Percentiles rank a stretch among this genome's conserved stretches.
phyloP scores from a whole-genome alignment of 2,113 vertebrate species.

The Microcebus griseorufus region DNA sequence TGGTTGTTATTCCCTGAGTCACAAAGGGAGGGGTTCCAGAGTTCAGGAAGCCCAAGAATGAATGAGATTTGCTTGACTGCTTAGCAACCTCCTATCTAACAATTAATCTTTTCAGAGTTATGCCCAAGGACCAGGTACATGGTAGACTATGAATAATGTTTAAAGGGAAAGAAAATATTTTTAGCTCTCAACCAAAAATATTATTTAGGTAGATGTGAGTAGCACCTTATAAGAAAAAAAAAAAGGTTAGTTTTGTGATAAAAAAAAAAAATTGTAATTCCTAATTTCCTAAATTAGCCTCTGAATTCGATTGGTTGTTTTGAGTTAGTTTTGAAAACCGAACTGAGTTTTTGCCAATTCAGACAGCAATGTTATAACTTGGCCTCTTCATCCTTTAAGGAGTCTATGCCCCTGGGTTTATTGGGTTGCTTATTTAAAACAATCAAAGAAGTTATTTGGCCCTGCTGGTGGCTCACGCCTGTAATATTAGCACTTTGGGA shows the following conservation, averaged over 20 bases:
- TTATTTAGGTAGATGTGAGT: background rate
- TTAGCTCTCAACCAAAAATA: background rate
- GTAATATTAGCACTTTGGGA: too few species aligned
- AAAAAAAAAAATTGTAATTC: constrained; percentile 9
- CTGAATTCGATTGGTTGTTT: background rate
- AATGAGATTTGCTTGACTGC: background rate
- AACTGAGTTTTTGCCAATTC: background rate
- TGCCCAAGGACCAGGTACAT: background rate
- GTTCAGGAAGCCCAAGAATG: constrained; percentile 28
- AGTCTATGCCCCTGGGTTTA: background rate
- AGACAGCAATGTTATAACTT: background rate
- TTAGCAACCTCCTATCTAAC: background rate
- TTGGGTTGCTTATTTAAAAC: constrained; percentile 19
- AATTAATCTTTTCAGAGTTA: constrained; percentile 3
- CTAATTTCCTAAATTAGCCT: background rate
- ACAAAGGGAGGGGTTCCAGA: background rate
- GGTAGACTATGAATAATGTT: background rate
- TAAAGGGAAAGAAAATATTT: constrained; percentile 1
- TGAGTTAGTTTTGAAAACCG: background rate
- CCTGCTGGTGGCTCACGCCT: too few species aligned
- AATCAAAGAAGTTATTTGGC: background rate
- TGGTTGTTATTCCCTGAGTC: constrained; percentile 30
- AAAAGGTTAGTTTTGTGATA: background rate
- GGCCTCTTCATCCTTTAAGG: background rate
- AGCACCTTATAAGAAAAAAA: background rate